Conservation (phyloP, 2,797 vertebrate species). For the Darevskia mixta region DNA sequence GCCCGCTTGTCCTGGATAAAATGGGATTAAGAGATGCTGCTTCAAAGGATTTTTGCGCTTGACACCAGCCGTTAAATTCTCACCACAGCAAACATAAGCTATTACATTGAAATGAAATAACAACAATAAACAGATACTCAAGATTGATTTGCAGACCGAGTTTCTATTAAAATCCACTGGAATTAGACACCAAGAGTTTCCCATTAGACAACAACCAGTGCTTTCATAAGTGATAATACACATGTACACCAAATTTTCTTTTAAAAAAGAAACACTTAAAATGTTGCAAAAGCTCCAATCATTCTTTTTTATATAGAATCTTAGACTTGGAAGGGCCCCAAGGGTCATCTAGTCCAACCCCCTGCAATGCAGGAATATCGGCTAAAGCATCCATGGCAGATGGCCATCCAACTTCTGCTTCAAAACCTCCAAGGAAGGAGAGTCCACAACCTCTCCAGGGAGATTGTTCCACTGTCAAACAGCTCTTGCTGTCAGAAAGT, state of each 20-base stretch:
- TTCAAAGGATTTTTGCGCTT: constrained; percentile 47
- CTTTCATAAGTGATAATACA: neutral
- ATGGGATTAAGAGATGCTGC: constrained; percentile 83
- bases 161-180: neutral
- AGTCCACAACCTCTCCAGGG: no score
- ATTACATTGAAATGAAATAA: neutral
- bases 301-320: no score
- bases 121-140: neutral
- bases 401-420: no score
- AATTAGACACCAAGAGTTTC: neutral
- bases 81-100: constrained; percentile 63
- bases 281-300: neutral
- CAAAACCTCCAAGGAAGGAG: no score
- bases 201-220: neutral
- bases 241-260: neutral
- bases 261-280: neutral
- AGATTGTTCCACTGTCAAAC: no score
- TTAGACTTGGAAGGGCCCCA: no score
- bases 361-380: no score
- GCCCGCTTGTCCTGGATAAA: constrained; percentile 90
- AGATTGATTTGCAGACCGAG: neutral
- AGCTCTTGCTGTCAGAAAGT: no score
- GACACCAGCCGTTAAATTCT: constrained; percentile 81
- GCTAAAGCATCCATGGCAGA: no score
- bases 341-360: no score